These are phyloP conservation scores for Eustalomyia histrio DNA, from an alignment of 2,888 invertebrate species.

Conservation along the genomic window DNA sequence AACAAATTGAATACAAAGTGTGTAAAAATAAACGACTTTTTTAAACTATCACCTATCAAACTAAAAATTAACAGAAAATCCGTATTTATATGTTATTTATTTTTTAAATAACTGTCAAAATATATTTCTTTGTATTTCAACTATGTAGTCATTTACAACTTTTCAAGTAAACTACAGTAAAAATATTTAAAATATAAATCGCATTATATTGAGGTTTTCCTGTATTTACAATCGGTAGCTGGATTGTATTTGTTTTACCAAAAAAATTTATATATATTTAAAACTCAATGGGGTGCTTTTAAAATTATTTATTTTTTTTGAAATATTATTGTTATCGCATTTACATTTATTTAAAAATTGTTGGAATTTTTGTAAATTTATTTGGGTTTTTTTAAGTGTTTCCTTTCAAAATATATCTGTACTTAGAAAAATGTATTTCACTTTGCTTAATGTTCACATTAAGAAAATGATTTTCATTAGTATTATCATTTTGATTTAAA, in stretches of 20 bases:
- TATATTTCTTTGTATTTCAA: too few species aligned
- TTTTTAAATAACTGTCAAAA: too few species aligned
- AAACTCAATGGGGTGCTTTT: conserved; percentile 26
- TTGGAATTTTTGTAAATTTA: not conserved
- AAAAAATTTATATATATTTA: conserved; percentile 14
- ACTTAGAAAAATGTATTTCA: conserved; percentile 69
- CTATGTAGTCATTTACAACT: too few species aligned
- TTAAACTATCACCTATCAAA: too few species aligned
- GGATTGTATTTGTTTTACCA: not conserved
- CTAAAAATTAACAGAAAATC: too few species aligned
- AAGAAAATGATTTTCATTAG: conserved; percentile 75
- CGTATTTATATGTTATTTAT: too few species aligned
- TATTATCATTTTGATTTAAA: conserved; percentile 71
- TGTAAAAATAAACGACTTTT: too few species aligned
- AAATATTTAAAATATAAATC: too few species aligned
- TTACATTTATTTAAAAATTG: conserved; percentile 11
- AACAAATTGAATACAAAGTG: too few species aligned
- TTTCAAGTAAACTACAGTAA: too few species aligned
- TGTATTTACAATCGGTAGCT: conserved; percentile 37
- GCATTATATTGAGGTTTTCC: not conserved
- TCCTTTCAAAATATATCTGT: conserved; percentile 9
- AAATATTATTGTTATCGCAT: conserved; percentile 57
- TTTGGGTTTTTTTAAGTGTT: conserved; percentile 5
- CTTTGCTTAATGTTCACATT: conserved; percentile 76
- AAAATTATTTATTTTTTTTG: conserved; percentile 17